Evolutionary conservation across 2,797 vertebrate genomes (phyloP).

Genomic region (Macropus fuliginosus): DNA sequence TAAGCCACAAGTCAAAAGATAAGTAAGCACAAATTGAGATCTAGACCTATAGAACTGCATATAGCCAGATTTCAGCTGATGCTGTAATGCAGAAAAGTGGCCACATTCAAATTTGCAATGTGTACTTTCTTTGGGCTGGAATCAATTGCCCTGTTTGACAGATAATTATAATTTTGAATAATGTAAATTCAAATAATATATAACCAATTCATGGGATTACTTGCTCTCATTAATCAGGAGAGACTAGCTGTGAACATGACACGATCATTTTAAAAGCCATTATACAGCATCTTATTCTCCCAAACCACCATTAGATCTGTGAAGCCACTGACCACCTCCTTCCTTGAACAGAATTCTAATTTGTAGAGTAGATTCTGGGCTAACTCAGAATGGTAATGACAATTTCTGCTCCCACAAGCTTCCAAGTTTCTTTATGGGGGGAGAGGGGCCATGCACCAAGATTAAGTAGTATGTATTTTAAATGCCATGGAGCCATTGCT

Average conservation of each 20-base stretch:
- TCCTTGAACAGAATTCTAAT: neutral
- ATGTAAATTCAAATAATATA: neutral
- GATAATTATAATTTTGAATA: neutral
- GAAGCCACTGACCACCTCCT: neutral
- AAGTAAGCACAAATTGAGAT: neutral
- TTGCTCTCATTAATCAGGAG: constrained; percentile 14
- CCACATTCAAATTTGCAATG: neutral
- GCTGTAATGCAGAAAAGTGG: neutral
- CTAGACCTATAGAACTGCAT: neutral
- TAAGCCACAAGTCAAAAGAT: neutral
- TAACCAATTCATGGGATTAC: neutral
- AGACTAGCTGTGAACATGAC: neutral
- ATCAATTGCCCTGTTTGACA: neutral
- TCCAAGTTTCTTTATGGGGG: constrained; percentile 38
- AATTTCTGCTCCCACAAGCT: constrained; percentile 39
- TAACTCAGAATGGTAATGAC: neutral
- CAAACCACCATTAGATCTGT: neutral
- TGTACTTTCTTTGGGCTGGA: neutral
- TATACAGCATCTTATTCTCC: neutral
- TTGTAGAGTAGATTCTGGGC: neutral
- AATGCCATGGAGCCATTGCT: constrained; percentile 12
- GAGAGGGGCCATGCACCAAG: constrained; percentile 38
- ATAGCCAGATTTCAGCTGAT: neutral
- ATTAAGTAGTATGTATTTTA: neutral
- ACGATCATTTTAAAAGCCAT: neutral